Evolutionary conservation across 2,113 vertebrate species (phyloP).

Genomic region (Psettodes erumei): DNA sequence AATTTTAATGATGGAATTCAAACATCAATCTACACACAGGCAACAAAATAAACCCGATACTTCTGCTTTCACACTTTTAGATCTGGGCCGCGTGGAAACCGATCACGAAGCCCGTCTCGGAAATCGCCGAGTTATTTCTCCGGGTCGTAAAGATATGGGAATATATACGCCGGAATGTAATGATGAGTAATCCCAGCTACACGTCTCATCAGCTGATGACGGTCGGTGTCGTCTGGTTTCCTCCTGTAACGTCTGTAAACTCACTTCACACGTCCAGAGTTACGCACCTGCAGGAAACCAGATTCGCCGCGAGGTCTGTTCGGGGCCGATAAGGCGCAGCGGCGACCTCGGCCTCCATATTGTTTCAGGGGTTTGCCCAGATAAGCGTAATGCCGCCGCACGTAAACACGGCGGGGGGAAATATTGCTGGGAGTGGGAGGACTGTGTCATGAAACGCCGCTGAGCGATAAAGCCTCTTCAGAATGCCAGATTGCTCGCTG

Average conservation of each 20-base stretch:
- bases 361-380: constrained; percentile 35
- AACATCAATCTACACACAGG: constrained; percentile 50
- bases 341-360: constrained; percentile 22
- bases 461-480: constrained; percentile 62
- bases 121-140: constrained; percentile 22
- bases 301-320: constrained; percentile 19
- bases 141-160: too few species aligned
- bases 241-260: too few species aligned
- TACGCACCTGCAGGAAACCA: too few species aligned
- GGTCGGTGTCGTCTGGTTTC: too few species aligned
- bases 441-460: constrained; percentile 54
- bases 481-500: constrained; percentile 61
- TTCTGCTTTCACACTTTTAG: constrained; percentile 13
- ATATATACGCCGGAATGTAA: neutral
- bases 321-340: constrained; percentile 8
- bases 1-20: constrained; percentile 58
- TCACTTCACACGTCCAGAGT: too few species aligned
- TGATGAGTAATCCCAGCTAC: constrained; percentile 11
- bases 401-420: constrained; percentile 51
- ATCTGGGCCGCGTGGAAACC: constrained; percentile 33
- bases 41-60: constrained; percentile 43
- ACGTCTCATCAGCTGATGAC: too few species aligned
- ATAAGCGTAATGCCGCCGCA: constrained; percentile 38
- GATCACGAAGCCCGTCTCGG: constrained; percentile 19
- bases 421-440: constrained; percentile 44